Percentiles rank a stretch among this genome's conserved stretches.
These are phyloP conservation scores for Stigmatopora nigra DNA, from an alignment of 2,113 vertebrate species.

Conservation along the genomic window DNA sequence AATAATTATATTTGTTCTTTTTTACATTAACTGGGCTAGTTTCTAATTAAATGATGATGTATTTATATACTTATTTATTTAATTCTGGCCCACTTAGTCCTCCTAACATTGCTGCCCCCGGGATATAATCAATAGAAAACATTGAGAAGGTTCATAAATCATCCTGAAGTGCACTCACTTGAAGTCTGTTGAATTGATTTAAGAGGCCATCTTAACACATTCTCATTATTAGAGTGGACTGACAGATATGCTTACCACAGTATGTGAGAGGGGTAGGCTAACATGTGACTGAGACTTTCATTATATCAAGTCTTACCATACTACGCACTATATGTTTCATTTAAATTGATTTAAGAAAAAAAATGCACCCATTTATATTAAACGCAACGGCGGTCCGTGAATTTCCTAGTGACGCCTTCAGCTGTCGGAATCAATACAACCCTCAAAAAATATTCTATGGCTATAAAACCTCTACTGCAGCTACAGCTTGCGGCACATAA, in stretches of 20 bases:
- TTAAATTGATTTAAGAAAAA: background rate
- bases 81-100: no score
- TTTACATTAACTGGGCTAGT: no score
- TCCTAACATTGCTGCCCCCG: background rate
- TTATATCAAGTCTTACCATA: background rate
- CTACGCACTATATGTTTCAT: background rate
- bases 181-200: constrained; percentile 40
- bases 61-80: no score
- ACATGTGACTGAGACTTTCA: background rate
- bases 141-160: background rate
- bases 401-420: no score
- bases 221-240: background rate
- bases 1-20: no score
- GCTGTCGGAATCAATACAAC: no score
- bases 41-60: no score
- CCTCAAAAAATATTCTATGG: no score
- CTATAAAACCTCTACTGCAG: no score
- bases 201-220: constrained; percentile 39
- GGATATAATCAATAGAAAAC: background rate
- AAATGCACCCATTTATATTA: constrained; percentile 21
- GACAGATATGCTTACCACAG: background rate
- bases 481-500: no score
- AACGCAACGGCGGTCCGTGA: no score
- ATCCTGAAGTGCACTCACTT: constrained; percentile 10
- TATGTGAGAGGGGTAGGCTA: background rate